phyloP scores from a whole-genome alignment of 2,797 vertebrate genomes.

The Sebastes matsubarae region DNA sequence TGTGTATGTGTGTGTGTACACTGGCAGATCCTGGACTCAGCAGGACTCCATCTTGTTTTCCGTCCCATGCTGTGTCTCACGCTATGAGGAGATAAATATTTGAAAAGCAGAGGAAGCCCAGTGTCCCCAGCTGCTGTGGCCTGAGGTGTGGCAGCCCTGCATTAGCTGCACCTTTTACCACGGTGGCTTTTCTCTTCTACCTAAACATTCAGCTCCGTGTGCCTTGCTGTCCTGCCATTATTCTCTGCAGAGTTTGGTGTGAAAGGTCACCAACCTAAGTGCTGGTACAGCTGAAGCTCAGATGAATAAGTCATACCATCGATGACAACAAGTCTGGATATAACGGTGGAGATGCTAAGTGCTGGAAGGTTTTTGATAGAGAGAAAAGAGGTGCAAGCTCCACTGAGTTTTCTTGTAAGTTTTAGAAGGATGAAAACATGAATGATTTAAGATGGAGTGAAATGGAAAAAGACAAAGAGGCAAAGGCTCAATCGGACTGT shows the following conservation, averaged over 20 bases:
- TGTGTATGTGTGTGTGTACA: conserved; percentile 46
- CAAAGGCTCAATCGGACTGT: conserved; percentile 7
- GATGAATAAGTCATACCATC: conserved; percentile 72
- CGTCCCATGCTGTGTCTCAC: conserved; percentile 60
- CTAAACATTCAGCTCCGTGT: conserved; percentile 44
- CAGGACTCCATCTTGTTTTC: conserved; percentile 63
- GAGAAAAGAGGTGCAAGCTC: conserved; percentile 28
- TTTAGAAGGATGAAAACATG: conserved; percentile 45
- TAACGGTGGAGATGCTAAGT: conserved; percentile 54
- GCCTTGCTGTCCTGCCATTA: conserved; percentile 41
- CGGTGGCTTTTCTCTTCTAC: neutral
- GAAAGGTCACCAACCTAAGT: conserved; percentile 72
- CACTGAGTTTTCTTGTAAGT: conserved; percentile 35
- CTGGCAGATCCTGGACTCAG: conserved; percentile 45
- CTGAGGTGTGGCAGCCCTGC: conserved; percentile 36
- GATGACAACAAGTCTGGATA: conserved; percentile 56
- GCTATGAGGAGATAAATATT: conserved; percentile 77
- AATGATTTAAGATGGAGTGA: conserved; percentile 59
- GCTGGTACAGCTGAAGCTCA: conserved; percentile 55
- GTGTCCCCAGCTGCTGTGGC: conserved; percentile 35
- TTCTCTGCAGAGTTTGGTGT: conserved; percentile 45
- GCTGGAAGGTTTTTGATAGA: conserved; percentile 45
- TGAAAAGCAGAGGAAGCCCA: conserved; percentile 68
- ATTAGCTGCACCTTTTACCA: conserved; percentile 37
- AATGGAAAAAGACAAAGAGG: conserved; percentile 11